phyloP scores from a whole-genome alignment of 1,140 invertebrate genomes.

The Rhopalosiphum padi region DNA sequence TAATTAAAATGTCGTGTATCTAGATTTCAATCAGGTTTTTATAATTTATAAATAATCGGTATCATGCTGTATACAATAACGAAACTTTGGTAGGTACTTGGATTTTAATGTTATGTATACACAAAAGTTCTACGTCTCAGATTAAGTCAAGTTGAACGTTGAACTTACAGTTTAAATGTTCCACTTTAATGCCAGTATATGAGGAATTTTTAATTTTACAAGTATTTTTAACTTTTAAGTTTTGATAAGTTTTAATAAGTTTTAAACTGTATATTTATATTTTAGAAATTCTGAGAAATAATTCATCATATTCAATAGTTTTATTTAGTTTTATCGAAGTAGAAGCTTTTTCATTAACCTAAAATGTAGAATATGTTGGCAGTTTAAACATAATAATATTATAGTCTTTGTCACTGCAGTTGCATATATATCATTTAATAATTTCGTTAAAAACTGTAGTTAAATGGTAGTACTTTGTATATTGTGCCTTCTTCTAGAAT shows the following conservation, averaged over 20 bases:
- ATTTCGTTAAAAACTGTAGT: not conserved
- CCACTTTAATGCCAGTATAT: not conserved
- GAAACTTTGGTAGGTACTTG: not conserved
- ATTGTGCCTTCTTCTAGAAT: too few relatives aligned
- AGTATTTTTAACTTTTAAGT: constrained; percentile 12
- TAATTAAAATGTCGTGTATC: not conserved
- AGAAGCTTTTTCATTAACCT: not conserved
- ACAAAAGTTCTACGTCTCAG: not conserved
- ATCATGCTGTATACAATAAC: not conserved
- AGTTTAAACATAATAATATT: not conserved
- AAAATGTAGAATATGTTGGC: not conserved
- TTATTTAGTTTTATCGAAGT: not conserved
- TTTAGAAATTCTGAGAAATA: not conserved
- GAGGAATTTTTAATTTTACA: not conserved
- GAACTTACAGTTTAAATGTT: not conserved
- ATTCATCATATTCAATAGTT: constrained; percentile 10
- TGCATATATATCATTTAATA: not conserved
- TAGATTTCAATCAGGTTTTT: not conserved
- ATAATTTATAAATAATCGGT: not conserved
- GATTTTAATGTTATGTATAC: not conserved
- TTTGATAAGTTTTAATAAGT: not conserved
- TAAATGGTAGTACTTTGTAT: not conserved
- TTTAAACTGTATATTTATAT: not conserved
- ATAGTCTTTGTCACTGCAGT: not conserved
- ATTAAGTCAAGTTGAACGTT: not conserved